Evolutionary conservation across 1,140 invertebrate genomes (phyloP).

Genomic region (Tigriopus japonicus): DNA sequence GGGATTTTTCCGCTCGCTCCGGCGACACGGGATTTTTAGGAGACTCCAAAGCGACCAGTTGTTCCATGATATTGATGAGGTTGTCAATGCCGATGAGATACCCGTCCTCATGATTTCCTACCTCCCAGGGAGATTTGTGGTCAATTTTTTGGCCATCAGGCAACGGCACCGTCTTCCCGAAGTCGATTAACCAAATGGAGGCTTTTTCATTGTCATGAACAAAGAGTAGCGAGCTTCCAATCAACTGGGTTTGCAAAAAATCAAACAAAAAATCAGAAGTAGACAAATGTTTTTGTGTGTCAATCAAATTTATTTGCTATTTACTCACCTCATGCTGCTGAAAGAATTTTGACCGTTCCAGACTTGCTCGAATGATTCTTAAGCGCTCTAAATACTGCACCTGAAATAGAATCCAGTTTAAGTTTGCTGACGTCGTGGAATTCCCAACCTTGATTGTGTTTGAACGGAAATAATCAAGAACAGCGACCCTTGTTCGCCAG

Average conservation of each 20-base stretch:
- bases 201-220: conserved; percentile 75
- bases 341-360: conserved; percentile 72
- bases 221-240: conserved; percentile 86
- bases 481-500: too few species aligned
- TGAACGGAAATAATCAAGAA: too few species aligned
- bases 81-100: conserved; percentile 87
- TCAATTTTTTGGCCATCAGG: conserved; percentile 49
- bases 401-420: conserved; percentile 31
- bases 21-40: too few species aligned
- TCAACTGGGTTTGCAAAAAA: conserved; percentile 41
- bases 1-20: too few species aligned
- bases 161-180: conserved; percentile 78
- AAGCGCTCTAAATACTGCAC: conserved; percentile 62
- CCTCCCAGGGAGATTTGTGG: conserved; percentile 67
- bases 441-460: too few species aligned
- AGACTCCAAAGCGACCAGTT: neutral
- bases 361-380: conserved; percentile 54
- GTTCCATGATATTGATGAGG: conserved; percentile 62
- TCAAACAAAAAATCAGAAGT: conserved; percentile 9
- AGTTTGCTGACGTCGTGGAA: neutral
- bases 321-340: conserved; percentile 51
- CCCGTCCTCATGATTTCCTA: conserved; percentile 96
- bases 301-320: neutral
- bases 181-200: conserved; percentile 93
- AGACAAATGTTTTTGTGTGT: conserved; percentile 13